A percentile compares a stretch with the other conserved stretches of the same genome.
Conservation (phyloP, 2,797 vertebrate genomes). For the Onychomys arenicola region DNA sequence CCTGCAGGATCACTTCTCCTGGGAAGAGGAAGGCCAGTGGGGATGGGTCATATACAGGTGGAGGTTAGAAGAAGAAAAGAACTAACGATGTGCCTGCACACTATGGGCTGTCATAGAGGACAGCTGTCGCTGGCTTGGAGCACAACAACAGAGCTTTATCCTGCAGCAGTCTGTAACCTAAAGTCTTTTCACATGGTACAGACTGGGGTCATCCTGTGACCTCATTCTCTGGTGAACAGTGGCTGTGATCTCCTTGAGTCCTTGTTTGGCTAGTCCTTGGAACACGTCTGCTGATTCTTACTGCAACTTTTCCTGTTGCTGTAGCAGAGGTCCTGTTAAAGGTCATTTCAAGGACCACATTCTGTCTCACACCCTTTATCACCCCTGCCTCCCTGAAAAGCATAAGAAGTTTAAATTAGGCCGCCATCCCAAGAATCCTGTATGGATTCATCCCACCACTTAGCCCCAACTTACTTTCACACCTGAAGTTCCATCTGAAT, state of each 20-base stretch:
- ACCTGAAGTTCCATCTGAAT: background rate
- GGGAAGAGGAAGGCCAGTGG: background rate
- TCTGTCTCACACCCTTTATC: background rate
- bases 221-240: background rate
- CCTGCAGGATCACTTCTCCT: background rate
- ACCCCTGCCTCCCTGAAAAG: background rate
- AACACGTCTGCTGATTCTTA: background rate
- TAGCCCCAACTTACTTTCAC: background rate
- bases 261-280: background rate
- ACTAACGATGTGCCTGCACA: accelerated
- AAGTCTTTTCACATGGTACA: background rate
- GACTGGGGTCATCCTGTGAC: background rate
- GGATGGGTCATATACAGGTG: too few relatives aligned
- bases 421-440: background rate
- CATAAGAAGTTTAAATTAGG: too few relatives aligned
- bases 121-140: background rate
- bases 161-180: background rate
- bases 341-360: background rate
- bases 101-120: background rate
- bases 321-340: background rate
- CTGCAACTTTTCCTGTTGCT: background rate
- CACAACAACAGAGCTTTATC: background rate
- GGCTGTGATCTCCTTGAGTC: accelerated
- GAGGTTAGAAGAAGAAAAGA: background rate
- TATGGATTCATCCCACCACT: background rate